Conservation (phyloP, 64 coral and sea anemone species). For the Platygyra sinensis region DNA sequence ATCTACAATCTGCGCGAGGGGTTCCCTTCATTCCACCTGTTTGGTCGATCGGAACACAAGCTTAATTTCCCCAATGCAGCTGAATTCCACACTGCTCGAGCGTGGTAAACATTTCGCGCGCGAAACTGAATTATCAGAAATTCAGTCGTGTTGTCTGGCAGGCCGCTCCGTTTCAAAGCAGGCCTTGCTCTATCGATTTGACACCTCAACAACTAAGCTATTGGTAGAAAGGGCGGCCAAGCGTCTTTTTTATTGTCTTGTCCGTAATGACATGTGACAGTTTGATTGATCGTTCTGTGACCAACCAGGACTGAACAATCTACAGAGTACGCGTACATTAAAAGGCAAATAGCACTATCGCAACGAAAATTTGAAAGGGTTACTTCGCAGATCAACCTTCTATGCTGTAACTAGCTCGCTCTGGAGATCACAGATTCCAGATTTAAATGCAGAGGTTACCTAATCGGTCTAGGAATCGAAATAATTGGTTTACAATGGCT, state of each 20-base stretch:
- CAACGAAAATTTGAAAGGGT: constrained; percentile 8
- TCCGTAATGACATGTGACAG: constrained; percentile 95
- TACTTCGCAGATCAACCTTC: not conserved
- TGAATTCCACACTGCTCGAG: not conserved
- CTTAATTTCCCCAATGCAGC: not conserved
- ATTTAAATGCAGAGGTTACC: not conserved
- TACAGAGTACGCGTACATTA: constrained; percentile 71
- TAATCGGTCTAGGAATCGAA: constrained; percentile 78
- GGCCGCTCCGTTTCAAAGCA: constrained; percentile 30
- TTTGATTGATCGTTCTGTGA: constrained; percentile 97
- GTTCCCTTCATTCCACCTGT: constrained; percentile 36
- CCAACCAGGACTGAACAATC: constrained; percentile 53
- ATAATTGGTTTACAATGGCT: constrained; percentile 95
- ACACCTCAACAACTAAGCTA: constrained; percentile 99
- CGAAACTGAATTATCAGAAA: constrained; percentile 18
- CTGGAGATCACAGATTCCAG: not conserved
- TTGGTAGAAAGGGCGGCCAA: constrained; percentile 82
- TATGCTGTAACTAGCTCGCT: not conserved
- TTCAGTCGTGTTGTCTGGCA: not conserved
- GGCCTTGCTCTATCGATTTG: constrained; percentile 62
- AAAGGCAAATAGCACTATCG: constrained; percentile 43
- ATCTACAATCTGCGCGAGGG: constrained; percentile 4
- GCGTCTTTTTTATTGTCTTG: constrained; percentile 83
- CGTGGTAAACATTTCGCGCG: constrained; percentile 21
- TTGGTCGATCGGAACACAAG: constrained; percentile 12